These are phyloP conservation scores for Octodonta nipae DNA, from an alignment of 2,888 invertebrate genomes.

Conservation along the genomic window DNA sequence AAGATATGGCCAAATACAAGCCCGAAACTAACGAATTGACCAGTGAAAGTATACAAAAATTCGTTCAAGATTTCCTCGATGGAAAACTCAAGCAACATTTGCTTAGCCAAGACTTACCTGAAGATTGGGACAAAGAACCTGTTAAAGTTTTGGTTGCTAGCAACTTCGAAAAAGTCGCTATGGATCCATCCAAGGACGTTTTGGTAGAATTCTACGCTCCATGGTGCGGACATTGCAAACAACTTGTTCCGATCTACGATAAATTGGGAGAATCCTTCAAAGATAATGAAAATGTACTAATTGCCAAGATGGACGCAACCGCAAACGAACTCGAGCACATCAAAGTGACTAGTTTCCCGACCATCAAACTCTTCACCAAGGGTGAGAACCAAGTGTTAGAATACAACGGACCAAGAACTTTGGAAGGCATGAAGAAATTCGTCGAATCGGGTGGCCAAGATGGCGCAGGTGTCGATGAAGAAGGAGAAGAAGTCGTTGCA, in stretches of 20 bases:
- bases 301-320: conserved; percentile 98
- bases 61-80: conserved; percentile 79
- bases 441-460: conserved; percentile 80
- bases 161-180: conserved; percentile 89
- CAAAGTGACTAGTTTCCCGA: conserved; percentile 88
- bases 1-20: conserved; percentile 97
- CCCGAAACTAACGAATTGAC: conserved; percentile 62
- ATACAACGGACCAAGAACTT: conserved; percentile 88
- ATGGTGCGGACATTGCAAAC: conserved; percentile 98
- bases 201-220: conserved; percentile 99
- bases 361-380: conserved; percentile 87
- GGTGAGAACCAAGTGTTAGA: conserved; percentile 78
- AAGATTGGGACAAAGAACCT: conserved; percentile 91
- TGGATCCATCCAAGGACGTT: conserved; percentile 77
- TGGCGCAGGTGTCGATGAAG: conserved; percentile 54
- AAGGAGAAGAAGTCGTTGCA: conserved; percentile 49
- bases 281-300: conserved; percentile 65
- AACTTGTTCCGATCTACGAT: conserved; percentile 92
- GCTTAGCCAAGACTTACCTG: conserved; percentile 83
- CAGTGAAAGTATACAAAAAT: conserved; percentile 57
- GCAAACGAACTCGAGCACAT: conserved; percentile 94
- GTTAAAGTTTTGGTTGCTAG: conserved; percentile 86
- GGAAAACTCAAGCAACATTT: conserved; percentile 84
- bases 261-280: conserved; percentile 73
- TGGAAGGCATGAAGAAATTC: conserved; percentile 87